Percentiles rank a stretch among this genome's conserved stretches.
Conservation (phyloP, 2,888 invertebrate genomes). For the Lepidochitona cinerea region DNA sequence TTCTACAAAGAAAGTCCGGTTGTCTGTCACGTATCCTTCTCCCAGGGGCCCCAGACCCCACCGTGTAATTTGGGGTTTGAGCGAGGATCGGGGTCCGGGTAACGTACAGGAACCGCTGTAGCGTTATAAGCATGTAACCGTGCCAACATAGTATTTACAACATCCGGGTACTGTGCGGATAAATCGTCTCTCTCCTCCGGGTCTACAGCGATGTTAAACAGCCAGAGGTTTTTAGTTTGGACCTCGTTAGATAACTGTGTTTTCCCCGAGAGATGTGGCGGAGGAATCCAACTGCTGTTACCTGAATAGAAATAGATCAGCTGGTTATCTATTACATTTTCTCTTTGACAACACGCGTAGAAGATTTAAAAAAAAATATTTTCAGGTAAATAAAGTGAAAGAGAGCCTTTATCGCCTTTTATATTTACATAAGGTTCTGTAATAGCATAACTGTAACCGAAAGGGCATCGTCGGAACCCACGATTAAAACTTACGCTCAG, state of each 20-base stretch:
- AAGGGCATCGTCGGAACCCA: too few relatives aligned
- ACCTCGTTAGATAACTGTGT: not conserved
- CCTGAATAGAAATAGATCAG: slow-evolving; percentile 25
- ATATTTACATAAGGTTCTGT: too few relatives aligned
- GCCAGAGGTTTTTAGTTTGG: slow-evolving; percentile 58
- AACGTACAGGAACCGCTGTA: slow-evolving; percentile 60
- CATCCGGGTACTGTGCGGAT: slow-evolving; percentile 39
- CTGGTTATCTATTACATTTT: too few relatives aligned
- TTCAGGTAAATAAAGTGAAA: too few relatives aligned
- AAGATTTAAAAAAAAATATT: too few relatives aligned
- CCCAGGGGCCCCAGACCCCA: slow-evolving; percentile 68
- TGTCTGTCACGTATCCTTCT: too few relatives aligned
- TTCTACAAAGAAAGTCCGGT: too few relatives aligned
- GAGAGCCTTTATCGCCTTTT: too few relatives aligned
- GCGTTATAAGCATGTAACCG: slow-evolving; percentile 48
- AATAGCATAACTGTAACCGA: too few relatives aligned
- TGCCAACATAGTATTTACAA: slow-evolving; percentile 49
- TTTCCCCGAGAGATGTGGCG: slow-evolving; percentile 28
- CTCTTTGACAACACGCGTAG: too few relatives aligned
- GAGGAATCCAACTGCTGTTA: slow-evolving; percentile 52
- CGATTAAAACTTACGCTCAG: too few relatives aligned
- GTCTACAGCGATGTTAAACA: slow-evolving; percentile 63
- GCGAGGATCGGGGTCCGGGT: slow-evolving; percentile 50
- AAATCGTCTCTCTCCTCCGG: slow-evolving; percentile 60
- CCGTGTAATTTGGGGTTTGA: slow-evolving; percentile 56